Percentiles rank a stretch among this genome's conserved stretches.
phyloP scores from a whole-genome alignment of 2,797 vertebrate species.

The Erethizon dorsatum region DNA sequence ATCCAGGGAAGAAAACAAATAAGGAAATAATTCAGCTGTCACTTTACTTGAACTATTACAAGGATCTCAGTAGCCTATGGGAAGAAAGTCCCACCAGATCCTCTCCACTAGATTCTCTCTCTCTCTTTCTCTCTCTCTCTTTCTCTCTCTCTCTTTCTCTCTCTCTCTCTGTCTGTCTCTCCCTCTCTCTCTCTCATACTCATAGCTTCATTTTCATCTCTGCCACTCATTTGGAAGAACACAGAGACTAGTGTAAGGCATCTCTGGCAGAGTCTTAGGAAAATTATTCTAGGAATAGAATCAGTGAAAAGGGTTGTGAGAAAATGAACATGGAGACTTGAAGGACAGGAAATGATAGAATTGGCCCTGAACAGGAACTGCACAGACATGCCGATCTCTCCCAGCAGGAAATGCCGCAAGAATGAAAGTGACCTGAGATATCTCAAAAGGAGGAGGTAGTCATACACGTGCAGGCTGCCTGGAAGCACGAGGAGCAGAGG shows the following conservation, averaged over 20 bases:
- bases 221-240: conserved; percentile 27
- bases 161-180: not conserved
- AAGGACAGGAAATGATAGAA: conserved; percentile 6
- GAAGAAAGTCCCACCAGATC: not conserved
- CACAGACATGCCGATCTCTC: not conserved
- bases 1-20: conserved; percentile 61
- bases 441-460: not conserved
- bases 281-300: conserved; percentile 61
- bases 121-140: not conserved
- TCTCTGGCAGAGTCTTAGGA: not conserved
- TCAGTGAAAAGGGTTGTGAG: not conserved
- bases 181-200: not conserved
- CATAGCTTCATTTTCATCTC: conserved; percentile 51
- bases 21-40: conserved; percentile 67
- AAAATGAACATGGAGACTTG: conserved; percentile 30
- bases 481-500: not conserved
- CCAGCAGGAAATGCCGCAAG: not conserved
- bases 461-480: not conserved
- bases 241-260: not conserved
- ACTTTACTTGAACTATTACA: conserved; percentile 63
- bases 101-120: too few relatives aligned
- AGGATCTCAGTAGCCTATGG: not conserved
- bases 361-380: not conserved
- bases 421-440: conserved; percentile 40
- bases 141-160: not conserved